These are phyloP conservation scores for Heliconius eleuchia DNA, from an alignment of 1,140 invertebrate species.

Conservation along the genomic window DNA sequence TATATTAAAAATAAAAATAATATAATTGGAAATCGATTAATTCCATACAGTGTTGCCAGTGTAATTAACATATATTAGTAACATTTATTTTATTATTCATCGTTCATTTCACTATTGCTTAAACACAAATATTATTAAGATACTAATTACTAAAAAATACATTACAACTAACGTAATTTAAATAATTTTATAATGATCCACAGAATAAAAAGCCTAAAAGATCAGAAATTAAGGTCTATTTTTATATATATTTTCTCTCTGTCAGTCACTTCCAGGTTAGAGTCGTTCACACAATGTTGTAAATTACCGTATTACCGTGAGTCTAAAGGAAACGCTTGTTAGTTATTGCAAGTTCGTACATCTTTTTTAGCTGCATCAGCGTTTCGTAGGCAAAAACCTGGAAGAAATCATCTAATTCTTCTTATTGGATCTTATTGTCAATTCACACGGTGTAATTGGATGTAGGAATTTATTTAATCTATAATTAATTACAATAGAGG, in stretches of 20 bases:
- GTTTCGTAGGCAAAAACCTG: background rate
- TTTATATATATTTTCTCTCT: background rate
- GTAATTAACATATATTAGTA: background rate
- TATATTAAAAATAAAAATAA: no score
- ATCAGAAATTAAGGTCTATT: background rate
- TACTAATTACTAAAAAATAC: background rate
- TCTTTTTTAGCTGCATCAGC: background rate
- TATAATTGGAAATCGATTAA: no score
- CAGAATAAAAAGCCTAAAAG: background rate
- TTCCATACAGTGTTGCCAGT: no score
- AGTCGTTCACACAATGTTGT: slow-evolving; percentile 17
- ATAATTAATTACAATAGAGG: background rate
- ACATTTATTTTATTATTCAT: background rate
- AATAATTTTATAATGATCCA: background rate
- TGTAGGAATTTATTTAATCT: background rate
- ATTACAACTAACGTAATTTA: background rate
- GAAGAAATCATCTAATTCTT: background rate
- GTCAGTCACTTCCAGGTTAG: slow-evolving; percentile 21
- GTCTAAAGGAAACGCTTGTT: background rate
- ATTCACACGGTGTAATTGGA: background rate
- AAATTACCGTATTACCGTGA: slow-evolving; percentile 29
- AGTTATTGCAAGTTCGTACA: background rate
- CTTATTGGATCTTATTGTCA: background rate
- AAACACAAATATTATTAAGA: background rate
- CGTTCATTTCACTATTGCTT: background rate